These are phyloP conservation scores for Sinelater perroti DNA, from an alignment of 2,888 invertebrate species.

Conservation along the genomic window DNA sequence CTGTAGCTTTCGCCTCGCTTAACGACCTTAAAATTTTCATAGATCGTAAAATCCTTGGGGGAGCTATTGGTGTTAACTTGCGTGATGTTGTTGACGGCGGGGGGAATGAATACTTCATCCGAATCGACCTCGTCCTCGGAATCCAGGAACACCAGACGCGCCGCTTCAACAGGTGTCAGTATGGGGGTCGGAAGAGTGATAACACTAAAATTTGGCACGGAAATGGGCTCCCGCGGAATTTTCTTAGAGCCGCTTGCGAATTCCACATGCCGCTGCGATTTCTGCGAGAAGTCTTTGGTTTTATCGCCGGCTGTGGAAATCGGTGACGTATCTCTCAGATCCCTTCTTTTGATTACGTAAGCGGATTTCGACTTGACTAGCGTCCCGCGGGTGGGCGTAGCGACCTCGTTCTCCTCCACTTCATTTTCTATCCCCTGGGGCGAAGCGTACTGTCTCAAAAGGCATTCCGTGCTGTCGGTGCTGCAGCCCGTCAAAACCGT, in stretches of 20 bases:
- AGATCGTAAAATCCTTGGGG: slow-evolving; percentile 52
- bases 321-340: slow-evolving; percentile 53
- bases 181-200: slow-evolving; percentile 71
- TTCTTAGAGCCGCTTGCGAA: slow-evolving; percentile 54
- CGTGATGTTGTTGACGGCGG: slow-evolving; percentile 41
- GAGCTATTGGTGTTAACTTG: slow-evolving; percentile 44
- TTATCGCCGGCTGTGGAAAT: slow-evolving; percentile 51
- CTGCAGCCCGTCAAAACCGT: slow-evolving; percentile 68
- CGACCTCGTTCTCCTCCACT: slow-evolving; percentile 50
- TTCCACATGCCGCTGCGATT: slow-evolving; percentile 54
- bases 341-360: slow-evolving; percentile 65
- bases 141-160: slow-evolving; percentile 74
- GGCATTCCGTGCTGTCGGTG: slow-evolving; percentile 74
- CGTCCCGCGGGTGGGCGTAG: slow-evolving; percentile 56
- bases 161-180: slow-evolving; percentile 73
- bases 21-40: slow-evolving; percentile 64
- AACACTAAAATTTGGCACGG: slow-evolving; percentile 76
- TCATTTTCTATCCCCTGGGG: slow-evolving; percentile 48
- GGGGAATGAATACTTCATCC: slow-evolving; percentile 52
- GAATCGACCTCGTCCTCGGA: slow-evolving; percentile 70
- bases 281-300: slow-evolving; percentile 36
- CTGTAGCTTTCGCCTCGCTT: slow-evolving; percentile 66
- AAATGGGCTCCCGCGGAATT: slow-evolving; percentile 73
- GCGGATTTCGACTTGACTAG: slow-evolving; percentile 69
- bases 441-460: slow-evolving; percentile 59